Evolutionary conservation across 2,113 vertebrate species (phyloP).

Genomic region (Martes martes): DNA sequence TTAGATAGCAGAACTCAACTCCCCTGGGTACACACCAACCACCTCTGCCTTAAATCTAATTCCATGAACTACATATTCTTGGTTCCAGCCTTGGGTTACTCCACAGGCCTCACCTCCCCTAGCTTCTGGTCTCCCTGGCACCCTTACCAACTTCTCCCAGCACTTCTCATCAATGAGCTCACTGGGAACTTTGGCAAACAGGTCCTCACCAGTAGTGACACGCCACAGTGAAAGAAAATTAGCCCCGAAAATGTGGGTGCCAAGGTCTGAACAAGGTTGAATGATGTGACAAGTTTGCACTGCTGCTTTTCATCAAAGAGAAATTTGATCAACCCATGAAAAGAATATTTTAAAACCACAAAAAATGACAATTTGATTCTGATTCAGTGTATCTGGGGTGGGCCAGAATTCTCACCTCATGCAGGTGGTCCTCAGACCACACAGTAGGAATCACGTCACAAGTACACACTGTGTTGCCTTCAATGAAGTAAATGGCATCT

Average conservation of each 20-base stretch:
- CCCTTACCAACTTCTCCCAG: neutral
- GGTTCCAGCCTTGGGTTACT: neutral
- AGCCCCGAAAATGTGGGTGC: neutral
- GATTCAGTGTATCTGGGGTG: neutral
- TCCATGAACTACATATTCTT: neutral
- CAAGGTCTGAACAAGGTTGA: neutral
- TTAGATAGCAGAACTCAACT: neutral
- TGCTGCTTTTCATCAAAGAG: constrained; percentile 11
- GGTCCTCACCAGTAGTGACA: neutral
- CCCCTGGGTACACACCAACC: neutral
- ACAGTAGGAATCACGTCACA: neutral
- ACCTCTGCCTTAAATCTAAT: neutral
- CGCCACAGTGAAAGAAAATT: neutral
- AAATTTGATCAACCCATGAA: constrained; percentile 5
- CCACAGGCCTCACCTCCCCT: neutral
- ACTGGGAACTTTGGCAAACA: neutral
- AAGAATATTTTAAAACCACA: constrained; percentile 25
- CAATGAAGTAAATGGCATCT: neutral
- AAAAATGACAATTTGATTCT: neutral
- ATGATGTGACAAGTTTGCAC: neutral
- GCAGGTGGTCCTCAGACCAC: neutral
- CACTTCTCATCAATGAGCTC: neutral
- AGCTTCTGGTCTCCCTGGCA: neutral
- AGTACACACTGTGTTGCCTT: neutral
- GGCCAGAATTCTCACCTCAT: neutral